Conservation (phyloP, 2,113 vertebrate species). For the Epinephelus cyanopodus region DNA sequence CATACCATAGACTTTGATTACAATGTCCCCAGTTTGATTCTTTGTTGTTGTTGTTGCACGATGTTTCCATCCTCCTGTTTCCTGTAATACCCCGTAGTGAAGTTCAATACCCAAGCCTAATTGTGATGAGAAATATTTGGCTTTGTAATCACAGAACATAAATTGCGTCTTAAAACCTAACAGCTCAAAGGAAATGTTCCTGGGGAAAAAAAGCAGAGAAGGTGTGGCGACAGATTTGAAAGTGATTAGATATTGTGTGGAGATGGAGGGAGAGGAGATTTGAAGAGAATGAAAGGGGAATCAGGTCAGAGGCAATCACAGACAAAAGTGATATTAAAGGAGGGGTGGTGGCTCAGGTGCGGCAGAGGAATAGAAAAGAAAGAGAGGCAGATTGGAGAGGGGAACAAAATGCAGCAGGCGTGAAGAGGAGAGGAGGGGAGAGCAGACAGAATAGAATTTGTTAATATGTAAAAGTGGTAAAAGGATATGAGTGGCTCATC, state of each 20-base stretch:
- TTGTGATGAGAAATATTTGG: neutral
- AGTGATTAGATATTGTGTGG: constrained; percentile 62
- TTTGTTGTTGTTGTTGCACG: neutral
- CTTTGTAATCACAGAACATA: neutral
- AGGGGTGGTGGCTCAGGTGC: constrained; percentile 25
- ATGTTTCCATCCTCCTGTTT: neutral
- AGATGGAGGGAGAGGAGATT: constrained; percentile 59
- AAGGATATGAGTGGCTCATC: constrained; percentile 48
- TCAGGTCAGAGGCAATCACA: constrained; percentile 76
- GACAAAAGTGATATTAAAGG: constrained; percentile 64
- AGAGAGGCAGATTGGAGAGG: constrained; percentile 28
- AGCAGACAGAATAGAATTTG: constrained; percentile 34
- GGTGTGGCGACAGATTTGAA: constrained; percentile 61
- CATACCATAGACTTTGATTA: neutral
- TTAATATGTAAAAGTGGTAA: constrained; percentile 57
- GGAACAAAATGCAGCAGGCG: constrained; percentile 14
- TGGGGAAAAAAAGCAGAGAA: constrained; percentile 33
- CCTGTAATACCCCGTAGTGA: neutral
- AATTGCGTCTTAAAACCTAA: constrained; percentile 13
- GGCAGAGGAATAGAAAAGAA: neutral
- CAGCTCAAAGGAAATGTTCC: neutral
- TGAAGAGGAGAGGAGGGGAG: neutral
- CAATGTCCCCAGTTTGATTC: neutral
- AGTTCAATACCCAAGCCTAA: neutral
- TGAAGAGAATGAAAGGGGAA: constrained; percentile 71